Conservation (phyloP, 2,888 invertebrate genomes). For the Eupithecia inturbata region DNA sequence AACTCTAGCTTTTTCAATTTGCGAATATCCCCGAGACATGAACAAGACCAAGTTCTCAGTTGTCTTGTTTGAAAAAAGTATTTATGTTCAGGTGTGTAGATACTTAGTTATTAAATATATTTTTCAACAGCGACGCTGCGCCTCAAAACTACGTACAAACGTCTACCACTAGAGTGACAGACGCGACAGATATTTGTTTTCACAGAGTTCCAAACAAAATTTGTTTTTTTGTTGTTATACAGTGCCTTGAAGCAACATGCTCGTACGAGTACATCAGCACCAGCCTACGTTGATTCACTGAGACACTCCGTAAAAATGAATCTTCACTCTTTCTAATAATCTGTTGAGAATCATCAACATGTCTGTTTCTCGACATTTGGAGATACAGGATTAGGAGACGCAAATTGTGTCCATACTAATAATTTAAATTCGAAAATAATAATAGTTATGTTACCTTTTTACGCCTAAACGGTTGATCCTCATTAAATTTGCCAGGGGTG, state of each 20-base stretch:
- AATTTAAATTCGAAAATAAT: too few relatives aligned
- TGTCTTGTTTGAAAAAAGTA: neutral
- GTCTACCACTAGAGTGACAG: neutral
- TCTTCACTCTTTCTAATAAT: neutral
- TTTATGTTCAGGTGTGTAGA: neutral
- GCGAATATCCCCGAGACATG: neutral
- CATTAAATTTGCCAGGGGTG: too few relatives aligned
- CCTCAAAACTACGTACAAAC: neutral
- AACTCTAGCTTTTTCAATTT: conserved; percentile 6
- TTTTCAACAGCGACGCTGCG: neutral
- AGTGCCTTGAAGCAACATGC: too few relatives aligned
- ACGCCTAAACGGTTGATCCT: neutral
- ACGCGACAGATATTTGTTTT: neutral
- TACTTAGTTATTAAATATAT: too few relatives aligned
- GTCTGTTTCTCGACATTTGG: too few relatives aligned
- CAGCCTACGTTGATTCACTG: neutral
- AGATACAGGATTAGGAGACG: too few relatives aligned
- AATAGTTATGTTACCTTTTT: neutral
- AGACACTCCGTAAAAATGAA: neutral
- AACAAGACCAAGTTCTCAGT: neutral
- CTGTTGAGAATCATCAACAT: neutral
- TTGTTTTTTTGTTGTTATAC: too few relatives aligned
- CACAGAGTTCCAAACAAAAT: too few relatives aligned
- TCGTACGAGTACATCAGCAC: too few relatives aligned
- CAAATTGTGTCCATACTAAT: too few relatives aligned